Evolutionary conservation across 2,888 invertebrate genomes (phyloP).

Genomic region (Orchesellides sinensis): DNA sequence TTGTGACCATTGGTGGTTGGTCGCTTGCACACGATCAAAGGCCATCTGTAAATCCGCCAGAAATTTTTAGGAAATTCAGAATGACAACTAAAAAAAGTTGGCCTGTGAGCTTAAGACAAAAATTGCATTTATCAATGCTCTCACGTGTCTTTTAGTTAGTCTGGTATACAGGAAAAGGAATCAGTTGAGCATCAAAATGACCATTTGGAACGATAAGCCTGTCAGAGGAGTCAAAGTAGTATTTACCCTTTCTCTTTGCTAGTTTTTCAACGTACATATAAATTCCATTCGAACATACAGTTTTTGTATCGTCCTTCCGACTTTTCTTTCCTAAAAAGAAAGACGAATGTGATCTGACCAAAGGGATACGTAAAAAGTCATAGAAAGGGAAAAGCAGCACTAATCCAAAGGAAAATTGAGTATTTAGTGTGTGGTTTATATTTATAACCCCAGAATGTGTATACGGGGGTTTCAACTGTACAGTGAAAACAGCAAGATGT

Average conservation of each 20-base stretch:
- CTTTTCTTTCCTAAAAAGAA: slow-evolving; percentile 2
- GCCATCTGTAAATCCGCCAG: neutral
- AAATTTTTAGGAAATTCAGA: neutral
- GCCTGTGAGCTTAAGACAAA: no score
- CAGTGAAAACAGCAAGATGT: neutral
- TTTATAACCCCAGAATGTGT: neutral
- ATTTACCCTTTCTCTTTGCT: no score
- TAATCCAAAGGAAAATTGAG: neutral
- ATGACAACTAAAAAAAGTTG: slow-evolving; percentile 23
- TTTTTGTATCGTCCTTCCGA: neutral
- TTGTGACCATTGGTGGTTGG: no score
- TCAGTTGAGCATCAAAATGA: no score
- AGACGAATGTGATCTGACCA: neutral
- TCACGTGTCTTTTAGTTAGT: no score
- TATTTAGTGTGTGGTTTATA: neutral
- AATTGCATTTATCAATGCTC: no score
- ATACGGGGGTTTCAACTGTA: neutral
- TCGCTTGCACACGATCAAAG: neutral
- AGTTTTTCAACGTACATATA: no score
- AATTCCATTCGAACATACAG: no score
- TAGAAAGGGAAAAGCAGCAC: neutral
- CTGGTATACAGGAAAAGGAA: no score
- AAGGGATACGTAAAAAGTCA: neutral
- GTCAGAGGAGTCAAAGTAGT: no score
- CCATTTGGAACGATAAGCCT: no score